Evolutionary conservation across 2,888 invertebrate genomes (phyloP), one percentile per base, ranked within the genome.

Genomic region (Tricholauxania praeusta): DNA sequence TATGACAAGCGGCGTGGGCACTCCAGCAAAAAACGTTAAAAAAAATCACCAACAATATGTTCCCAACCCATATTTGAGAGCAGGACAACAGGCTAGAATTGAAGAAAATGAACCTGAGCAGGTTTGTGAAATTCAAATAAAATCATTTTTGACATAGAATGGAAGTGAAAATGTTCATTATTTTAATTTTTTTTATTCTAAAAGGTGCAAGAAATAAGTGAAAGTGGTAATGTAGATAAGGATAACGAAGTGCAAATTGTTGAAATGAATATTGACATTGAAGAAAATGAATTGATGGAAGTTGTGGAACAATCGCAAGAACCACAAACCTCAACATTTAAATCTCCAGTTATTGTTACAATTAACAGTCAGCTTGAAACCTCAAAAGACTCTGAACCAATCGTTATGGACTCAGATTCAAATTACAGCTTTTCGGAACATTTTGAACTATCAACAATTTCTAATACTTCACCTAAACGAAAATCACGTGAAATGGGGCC

Each of bases 351-450:
- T 47, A 28, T 62, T 32, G 39, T 52, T 12, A 52, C 22, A 69
- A 32, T 22, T 10, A 60, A 66, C 49, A 1, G 15, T 12, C n/a
- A 53, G 7, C n/a, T 7, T 15, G 17, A 4, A 39, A 39, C 7
- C 39, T 39, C 39, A 39, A 39, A 39, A 39, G 39, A 39, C 5
- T 4, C 57, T 1, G 74, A 77, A 28, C 63, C 15, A 1, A 2
- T 74, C 8, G 71, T 74, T 12, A 77, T 82, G 17, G 87, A 87
- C 71, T 85, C 87, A 0, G 87, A 87, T 74, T 87, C 87, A 0
- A 87, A 87, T 75, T 87, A 87, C 71, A 87, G 87, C 71, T 87
- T 87, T 69, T 87, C 87, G 2, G 87, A 87, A 67, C 87, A 86
- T 73, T 87, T 86, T 70, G 84, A 83, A 74, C 52, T 79, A 57